These are phyloP conservation scores for Phytoseiulus persimilis DNA, from an alignment of 2,888 invertebrate species.

Conservation along the genomic window DNA sequence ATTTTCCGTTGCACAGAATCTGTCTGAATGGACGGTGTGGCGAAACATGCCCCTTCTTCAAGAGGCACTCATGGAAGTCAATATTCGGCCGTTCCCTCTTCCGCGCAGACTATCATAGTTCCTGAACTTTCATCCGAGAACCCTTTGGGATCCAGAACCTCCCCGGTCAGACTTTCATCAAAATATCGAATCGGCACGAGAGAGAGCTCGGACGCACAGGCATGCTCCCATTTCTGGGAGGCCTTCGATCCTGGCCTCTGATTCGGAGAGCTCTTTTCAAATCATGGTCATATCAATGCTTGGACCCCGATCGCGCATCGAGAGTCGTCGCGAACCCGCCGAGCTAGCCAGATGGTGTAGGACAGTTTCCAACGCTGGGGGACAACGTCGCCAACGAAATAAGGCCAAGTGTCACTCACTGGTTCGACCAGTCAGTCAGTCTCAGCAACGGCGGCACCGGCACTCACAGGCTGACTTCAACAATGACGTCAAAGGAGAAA, in stretches of 20 bases:
- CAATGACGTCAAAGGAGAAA: background rate
- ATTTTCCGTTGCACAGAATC: background rate
- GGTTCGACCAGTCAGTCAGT: background rate
- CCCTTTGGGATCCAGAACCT: no score
- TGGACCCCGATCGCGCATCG: background rate
- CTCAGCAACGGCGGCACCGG: conserved; percentile 9
- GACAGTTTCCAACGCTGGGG: background rate
- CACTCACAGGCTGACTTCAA: conserved; percentile 6
- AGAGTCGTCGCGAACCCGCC: background rate
- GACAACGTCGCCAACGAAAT: background rate
- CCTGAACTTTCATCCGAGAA: no score
- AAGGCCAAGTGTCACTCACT: background rate
- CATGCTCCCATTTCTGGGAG: no score
- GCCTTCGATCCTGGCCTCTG: no score
- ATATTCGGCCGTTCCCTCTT: no score
- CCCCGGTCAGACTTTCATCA: no score
- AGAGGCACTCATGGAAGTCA: no score
- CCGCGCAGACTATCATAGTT: no score
- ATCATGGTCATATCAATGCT: background rate
- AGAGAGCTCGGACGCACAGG: no score
- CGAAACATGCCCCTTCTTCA: no score
- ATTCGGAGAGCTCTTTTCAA: no score
- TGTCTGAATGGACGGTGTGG: background rate
- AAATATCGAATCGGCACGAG: no score
- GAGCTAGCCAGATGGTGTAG: background rate